These are phyloP conservation scores for Aphaenogaster floridana DNA, from an alignment of 1,140 invertebrate species.

Conservation along the genomic window DNA sequence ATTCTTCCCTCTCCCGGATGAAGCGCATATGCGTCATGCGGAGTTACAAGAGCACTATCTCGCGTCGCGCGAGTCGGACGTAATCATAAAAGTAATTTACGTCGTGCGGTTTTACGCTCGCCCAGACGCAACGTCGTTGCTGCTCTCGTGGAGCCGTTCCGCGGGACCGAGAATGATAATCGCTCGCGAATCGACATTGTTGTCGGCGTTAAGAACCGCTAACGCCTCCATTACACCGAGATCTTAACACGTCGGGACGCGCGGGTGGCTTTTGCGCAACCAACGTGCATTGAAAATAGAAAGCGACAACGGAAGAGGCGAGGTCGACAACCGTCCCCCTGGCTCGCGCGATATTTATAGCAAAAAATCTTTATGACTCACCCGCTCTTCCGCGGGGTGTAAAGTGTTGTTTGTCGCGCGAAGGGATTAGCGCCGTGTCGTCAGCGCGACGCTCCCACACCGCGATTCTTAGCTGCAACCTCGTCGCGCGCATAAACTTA, in stretches of 20 bases:
- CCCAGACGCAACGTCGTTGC: neutral
- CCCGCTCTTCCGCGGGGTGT: constrained; percentile 6
- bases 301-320: constrained; percentile 41
- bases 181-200: constrained; percentile 42
- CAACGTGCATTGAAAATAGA: constrained; percentile 58
- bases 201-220: constrained; percentile 23
- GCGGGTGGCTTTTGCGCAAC: constrained; percentile 22
- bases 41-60: constrained; percentile 15
- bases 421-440: neutral
- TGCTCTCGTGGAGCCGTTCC: neutral
- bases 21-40: neutral
- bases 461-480: constrained; percentile 33
- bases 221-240: constrained; percentile 5
- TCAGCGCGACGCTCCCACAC: neutral
- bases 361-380: constrained; percentile 50
- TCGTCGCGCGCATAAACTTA: neutral
- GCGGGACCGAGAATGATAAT: constrained; percentile 16
- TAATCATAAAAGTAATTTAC: constrained; percentile 55
- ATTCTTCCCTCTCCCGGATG: constrained; percentile 1
- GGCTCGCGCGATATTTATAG: constrained; percentile 53
- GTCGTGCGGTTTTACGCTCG: constrained; percentile 11
- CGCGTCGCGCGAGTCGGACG: neutral
- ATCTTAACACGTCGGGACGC: constrained; percentile 21
- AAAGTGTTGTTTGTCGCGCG: constrained; percentile 21
- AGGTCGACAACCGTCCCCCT: constrained; percentile 39